These are phyloP conservation scores for Girardinus metallicus DNA, from an alignment of 2,797 vertebrate species.

Conservation along the genomic window DNA sequence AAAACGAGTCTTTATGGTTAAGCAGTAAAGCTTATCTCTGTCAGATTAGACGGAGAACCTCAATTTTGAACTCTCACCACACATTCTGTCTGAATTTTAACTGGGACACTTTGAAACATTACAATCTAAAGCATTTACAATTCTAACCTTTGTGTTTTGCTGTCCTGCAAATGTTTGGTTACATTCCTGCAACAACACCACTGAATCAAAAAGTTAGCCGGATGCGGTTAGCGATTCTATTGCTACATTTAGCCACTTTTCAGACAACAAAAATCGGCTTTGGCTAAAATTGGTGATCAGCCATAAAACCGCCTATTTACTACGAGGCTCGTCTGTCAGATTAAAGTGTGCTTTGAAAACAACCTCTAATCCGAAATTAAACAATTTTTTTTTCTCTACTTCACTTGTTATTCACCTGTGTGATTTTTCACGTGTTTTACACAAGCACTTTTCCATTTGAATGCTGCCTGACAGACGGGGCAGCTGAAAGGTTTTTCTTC, in stretches of 20 bases:
- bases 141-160: not conserved
- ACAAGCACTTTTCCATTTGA: constrained; percentile 31
- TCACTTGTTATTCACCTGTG: constrained; percentile 7
- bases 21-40: not conserved
- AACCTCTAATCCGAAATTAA: not conserved
- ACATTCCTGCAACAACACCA: not conserved
- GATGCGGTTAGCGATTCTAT: not conserved
- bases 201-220: not conserved
- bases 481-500: constrained; percentile 43
- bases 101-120: not conserved
- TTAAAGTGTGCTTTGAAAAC: not conserved
- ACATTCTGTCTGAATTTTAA: not conserved
- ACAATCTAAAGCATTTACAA: not conserved
- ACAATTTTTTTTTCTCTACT: too few relatives aligned
- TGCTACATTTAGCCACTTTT: not conserved
- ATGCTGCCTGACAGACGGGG: not conserved
- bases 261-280: not conserved
- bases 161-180: not conserved
- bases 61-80: not conserved
- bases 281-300: not conserved
- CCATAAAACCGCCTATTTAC: not conserved
- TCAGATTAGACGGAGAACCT: not conserved
- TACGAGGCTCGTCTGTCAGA: not conserved
- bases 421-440: constrained; percentile 19
- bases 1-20: not conserved